Percentiles rank a stretch among this genome's conserved stretches.
Conservation (phyloP, 2,113 vertebrate species). For the Phalacrocorax brasilianus region DNA sequence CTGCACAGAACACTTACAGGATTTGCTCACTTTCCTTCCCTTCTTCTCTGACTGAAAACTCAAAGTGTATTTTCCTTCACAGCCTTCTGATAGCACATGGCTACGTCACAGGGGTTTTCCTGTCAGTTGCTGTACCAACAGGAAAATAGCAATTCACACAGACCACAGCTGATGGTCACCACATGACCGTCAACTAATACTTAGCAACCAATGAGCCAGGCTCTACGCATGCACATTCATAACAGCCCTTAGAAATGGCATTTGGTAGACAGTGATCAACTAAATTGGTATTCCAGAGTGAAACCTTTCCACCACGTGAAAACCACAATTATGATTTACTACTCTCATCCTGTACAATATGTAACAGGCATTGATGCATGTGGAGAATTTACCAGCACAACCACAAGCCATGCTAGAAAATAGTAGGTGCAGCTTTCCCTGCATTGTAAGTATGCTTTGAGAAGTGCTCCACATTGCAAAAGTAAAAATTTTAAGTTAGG, state of each 20-base stretch:
- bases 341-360: neutral
- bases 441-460: rapidly evolving
- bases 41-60: neutral
- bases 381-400: neutral
- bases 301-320: neutral
- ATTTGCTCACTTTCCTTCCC: neutral
- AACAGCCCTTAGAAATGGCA: neutral
- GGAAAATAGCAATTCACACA: neutral
- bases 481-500: neutral
- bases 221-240: neutral
- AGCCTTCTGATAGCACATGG: neutral
- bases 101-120: no score
- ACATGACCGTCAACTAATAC: neutral
- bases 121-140: neutral
- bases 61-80: neutral
- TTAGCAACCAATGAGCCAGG: neutral
- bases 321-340: neutral
- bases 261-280: neutral
- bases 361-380: neutral
- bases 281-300: rapidly evolving
- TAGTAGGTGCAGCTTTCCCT: neutral
- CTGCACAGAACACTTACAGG: neutral
- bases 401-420: neutral
- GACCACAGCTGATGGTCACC: neutral
- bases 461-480: neutral